Base-by-base conservation (phyloP, 2,113 vertebrate genomes). In the Anoplopoma fimbria region DNA sequence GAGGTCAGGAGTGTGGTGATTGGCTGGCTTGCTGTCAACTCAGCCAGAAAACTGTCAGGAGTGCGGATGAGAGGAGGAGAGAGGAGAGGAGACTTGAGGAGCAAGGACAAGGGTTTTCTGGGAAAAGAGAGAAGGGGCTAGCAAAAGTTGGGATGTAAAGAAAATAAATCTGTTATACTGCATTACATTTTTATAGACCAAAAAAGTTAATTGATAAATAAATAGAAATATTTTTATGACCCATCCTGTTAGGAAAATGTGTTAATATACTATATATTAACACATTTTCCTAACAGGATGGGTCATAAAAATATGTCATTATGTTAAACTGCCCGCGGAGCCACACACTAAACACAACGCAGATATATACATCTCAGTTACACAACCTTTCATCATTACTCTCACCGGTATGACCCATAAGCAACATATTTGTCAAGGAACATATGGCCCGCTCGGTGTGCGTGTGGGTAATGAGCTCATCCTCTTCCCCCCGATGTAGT, bases 1-100 rank as follows among this genome's bases (percentile, higher is more conserved):
- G 77, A 90, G 93, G 93, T 94, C 91, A 93, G 80, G 80, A 81
- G 89, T 92, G 83, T 85, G 81, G 81, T 12, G 89, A 93, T 87
- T 93, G 89, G 89, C 90, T 94, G 90, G 88, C 87, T 92, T 17
- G 45, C 87, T 89, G 91, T 90, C 89, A 91, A 91, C 90, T 92
- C 87, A 89, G 91, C 84, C 87, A 86, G 91, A 94, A 93, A 93
- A 79, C 88, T 77, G 83, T 80, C 17, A 33, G 23, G 79, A 86
- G 87, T 86, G 89, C 87, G 83, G 88, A 90, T 82, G 87, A 89
- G 80, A 79, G 73, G 63, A 81, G 78, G 81, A 79, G 73, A 45
- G 64, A 87, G 51, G 71, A 81, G 34, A 70, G 62, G 65, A 86
- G 75, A 86, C 77, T 8, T 6, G 57, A 79, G 63, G 69, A 74